These are phyloP conservation scores for Lutraria rhynchaena DNA, from an alignment of 1,140 invertebrate genomes.

Conservation along the genomic window DNA sequence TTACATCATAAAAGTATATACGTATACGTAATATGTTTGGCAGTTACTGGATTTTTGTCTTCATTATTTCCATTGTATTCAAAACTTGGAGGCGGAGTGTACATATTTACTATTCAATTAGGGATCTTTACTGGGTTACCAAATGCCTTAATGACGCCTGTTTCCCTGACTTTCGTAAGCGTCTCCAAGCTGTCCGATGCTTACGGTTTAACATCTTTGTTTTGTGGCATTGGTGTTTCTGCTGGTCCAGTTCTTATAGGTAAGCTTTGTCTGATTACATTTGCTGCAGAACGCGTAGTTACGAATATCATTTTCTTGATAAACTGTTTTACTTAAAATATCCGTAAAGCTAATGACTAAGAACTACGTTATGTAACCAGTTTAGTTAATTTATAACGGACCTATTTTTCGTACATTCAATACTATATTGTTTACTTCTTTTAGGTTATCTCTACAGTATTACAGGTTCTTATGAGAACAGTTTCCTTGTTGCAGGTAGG, in stretches of 20 bases:
- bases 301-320: background rate
- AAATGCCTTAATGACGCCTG: constrained; percentile 33
- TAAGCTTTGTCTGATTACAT: background rate
- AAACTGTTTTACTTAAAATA: too few species aligned
- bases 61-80: constrained; percentile 33
- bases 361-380: too few species aligned
- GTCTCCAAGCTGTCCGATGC: constrained; percentile 26
- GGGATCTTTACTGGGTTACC: constrained; percentile 30
- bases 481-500: constrained; percentile 38
- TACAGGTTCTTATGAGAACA: constrained; percentile 9
- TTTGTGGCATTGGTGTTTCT: constrained; percentile 22
- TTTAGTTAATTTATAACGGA: background rate
- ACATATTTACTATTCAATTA: constrained; percentile 33
- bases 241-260: constrained; percentile 36
- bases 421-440: background rate
- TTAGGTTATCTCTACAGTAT: constrained; percentile 26
- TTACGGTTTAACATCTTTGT: constrained; percentile 28
- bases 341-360: too few species aligned
- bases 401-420: background rate
- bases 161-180: constrained; percentile 27
- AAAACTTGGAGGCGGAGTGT: background rate
- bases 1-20: background rate
- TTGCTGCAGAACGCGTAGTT: background rate
- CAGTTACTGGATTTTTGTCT: constrained; percentile 3
- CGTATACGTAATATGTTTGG: constrained; percentile 1